Base-by-base conservation (phyloP, 2,113 vertebrate genomes). In the Alces alces region DNA sequence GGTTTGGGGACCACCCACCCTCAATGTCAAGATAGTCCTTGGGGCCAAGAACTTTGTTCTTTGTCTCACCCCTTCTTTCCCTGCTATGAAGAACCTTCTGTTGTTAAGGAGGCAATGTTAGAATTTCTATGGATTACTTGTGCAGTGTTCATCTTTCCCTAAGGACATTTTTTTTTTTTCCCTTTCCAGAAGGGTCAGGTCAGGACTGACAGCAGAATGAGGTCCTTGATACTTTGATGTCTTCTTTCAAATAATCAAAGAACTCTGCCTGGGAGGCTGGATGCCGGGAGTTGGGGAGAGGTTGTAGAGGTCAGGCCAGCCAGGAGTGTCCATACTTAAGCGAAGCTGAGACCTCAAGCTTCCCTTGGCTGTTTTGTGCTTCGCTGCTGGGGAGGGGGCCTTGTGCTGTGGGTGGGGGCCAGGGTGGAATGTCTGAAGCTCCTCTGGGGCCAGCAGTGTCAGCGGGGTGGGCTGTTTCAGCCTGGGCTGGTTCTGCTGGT, bases 171-270 rank as follows among this genome's bases (percentile, higher is more conserved):
- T 43, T 17, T 86, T 58, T 64, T n/a, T n/a, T 9, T 0, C 16
- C 70, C 55, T 60, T 85, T 80, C 79, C 33, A 23, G 50, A 92
- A 78, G 27, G 28, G 8, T 88, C 89, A 64, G 43, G 33, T 76
- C 86, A 86, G 57, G 82, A 64, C 19, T 33, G 76, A 76, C 2
- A 94, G 58, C 19, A 60, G 47, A 90, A n/a, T 23, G 82, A 80
- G 4, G 33, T 17, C 25, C 30, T 27, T 57, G 84, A 61, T 58
- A 50, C 25, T 88, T 52, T 36, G 36, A n/a, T 45, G 47, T 93
- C 11, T 80, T 9, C 14, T 89, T 50, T 79, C 28, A 50, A 16
- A 89, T 19, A 52, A 84, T 83, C 52, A 60, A 91, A 96, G 60
- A 10, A 12, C 15, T 28, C 54, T 60, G 14, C 19, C 28, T 14